These are phyloP conservation scores for Mormyrops boulengeri DNA, from an alignment of 2,797 vertebrate species.

Conservation along the genomic window DNA sequence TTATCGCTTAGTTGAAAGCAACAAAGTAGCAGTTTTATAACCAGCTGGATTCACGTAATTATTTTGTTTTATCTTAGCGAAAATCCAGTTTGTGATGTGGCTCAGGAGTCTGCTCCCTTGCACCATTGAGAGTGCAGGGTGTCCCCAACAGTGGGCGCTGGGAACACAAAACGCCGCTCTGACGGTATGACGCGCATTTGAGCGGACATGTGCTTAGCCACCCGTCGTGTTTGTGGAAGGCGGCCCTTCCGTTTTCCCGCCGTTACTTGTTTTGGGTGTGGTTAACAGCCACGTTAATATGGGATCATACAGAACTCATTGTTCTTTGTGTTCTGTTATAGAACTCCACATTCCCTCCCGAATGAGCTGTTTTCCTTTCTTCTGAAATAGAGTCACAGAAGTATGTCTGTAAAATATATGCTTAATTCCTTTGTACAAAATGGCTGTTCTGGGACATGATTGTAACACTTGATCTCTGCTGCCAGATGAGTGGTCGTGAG, in stretches of 20 bases:
- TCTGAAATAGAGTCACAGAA: not conserved
- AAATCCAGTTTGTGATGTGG: not conserved
- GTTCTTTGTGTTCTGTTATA: constrained; percentile 37
- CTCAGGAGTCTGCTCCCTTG: not conserved
- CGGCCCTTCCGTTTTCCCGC: constrained; percentile 26
- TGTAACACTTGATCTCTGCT: not conserved
- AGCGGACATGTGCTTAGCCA: constrained; percentile 20
- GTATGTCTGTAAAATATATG: not conserved
- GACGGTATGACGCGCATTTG: not conserved
- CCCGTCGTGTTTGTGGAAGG: not conserved
- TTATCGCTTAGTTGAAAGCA: not conserved
- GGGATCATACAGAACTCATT: constrained; percentile 40
- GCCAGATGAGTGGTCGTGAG: not conserved
- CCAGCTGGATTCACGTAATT: too few relatives aligned
- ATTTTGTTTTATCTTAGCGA: not conserved
- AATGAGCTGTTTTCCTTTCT: constrained; percentile 29
- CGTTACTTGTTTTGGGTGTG: constrained; percentile 11
- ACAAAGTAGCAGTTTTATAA: not conserved
- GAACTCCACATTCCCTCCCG: constrained; percentile 36
- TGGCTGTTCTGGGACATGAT: not conserved
- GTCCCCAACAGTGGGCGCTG: not conserved
- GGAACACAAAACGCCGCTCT: too few relatives aligned
- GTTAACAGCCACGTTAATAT: constrained; percentile 19
- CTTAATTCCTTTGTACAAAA: not conserved
- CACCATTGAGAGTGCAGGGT: not conserved